Conservation (phyloP, 2,113 vertebrate genomes). For the Colius striatus region DNA sequence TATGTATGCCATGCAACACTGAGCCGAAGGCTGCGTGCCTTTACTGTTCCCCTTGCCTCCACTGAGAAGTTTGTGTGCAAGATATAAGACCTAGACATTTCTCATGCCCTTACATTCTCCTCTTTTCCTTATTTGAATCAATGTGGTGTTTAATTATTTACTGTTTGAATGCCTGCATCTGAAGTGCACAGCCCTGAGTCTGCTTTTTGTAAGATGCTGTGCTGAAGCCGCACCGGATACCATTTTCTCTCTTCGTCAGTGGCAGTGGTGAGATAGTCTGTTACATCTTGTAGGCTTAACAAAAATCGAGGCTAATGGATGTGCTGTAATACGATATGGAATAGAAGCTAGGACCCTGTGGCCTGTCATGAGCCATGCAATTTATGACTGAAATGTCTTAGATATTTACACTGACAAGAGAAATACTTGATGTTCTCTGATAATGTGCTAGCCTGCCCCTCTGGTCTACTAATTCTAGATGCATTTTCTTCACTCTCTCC, state of each 20-base stretch:
- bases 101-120: slow-evolving; percentile 38
- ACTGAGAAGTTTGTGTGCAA: not conserved
- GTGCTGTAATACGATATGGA: not conserved
- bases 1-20: accelerated
- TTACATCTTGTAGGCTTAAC: not conserved
- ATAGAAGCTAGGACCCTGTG: not conserved
- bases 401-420: slow-evolving; percentile 10
- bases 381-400: slow-evolving; percentile 18
- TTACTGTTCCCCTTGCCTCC: not conserved
- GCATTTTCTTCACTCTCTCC: not conserved
- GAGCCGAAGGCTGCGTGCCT: not conserved
- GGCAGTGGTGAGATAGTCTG: not conserved
- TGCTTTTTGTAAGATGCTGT: accelerated
- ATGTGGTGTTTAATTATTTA: slow-evolving; percentile 49
- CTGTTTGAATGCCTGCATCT: not conserved
- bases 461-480: not conserved
- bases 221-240: not conserved
- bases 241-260: not conserved
- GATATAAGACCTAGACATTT: not conserved
- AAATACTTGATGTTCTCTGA: not conserved
- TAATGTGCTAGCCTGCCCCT: not conserved
- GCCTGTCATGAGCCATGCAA: not conserved
- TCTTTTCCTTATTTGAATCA: not conserved
- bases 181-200: not conserved
- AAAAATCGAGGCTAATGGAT: not conserved